Evolutionary conservation across 2,797 vertebrate genomes (phyloP).

Genomic region (Pseudochirops cupreus): DNA sequence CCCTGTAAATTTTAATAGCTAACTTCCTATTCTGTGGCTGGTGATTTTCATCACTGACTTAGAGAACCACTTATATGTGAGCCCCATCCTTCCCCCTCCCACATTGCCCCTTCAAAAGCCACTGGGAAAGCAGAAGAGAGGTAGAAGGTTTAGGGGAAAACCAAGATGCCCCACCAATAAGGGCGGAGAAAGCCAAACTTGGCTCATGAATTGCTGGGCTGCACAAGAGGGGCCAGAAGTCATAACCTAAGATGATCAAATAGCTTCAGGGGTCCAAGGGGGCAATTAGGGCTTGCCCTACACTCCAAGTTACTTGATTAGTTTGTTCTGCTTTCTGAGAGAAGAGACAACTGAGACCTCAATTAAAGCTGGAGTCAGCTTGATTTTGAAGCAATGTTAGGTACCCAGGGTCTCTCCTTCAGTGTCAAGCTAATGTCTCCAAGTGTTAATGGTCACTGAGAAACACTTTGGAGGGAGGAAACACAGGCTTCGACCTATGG

Average conservation of each 20-base stretch:
- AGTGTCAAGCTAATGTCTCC: background rate
- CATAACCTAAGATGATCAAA: background rate
- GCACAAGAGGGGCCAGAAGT: background rate
- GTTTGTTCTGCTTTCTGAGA: background rate
- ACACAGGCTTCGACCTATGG: background rate
- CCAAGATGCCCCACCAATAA: background rate
- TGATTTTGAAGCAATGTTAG: background rate
- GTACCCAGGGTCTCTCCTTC: background rate
- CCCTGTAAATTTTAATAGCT: background rate
- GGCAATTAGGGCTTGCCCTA: background rate
- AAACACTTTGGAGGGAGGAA: background rate
- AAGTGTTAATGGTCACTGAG: background rate
- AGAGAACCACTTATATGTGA: background rate
- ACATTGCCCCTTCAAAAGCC: background rate
- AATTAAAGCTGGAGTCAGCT: background rate
- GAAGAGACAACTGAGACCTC: background rate
- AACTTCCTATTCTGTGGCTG: background rate
- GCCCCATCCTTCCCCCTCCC: background rate
- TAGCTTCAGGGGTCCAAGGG: background rate
- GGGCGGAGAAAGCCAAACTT: background rate
- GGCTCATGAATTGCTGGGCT: background rate
- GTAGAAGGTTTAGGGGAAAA: background rate
- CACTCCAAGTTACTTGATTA: background rate
- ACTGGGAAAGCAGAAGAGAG: background rate
- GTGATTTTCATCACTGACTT: background rate